phyloP scores from a whole-genome alignment of 2,113 vertebrate genomes.

The Myiopsitta monachus region DNA sequence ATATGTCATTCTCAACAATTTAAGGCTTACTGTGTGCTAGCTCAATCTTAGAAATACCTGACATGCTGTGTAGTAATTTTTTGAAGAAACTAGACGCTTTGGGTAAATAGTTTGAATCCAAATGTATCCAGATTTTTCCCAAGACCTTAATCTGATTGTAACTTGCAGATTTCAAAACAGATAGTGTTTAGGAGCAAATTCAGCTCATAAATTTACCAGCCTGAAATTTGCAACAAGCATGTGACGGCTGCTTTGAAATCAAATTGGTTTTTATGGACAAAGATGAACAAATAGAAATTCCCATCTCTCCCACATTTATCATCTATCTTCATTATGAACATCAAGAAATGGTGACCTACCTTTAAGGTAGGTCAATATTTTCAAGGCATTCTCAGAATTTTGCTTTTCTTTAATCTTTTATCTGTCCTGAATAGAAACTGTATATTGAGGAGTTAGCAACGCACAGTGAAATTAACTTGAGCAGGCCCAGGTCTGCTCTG shows the following conservation, averaged over 20 bases:
- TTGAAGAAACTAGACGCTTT: not conserved
- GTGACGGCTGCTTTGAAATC: not conserved
- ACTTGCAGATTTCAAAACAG: not conserved
- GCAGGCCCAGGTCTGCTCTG: not conserved
- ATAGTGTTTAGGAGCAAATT: not conserved
- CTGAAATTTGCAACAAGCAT: not conserved
- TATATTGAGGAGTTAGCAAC: not conserved
- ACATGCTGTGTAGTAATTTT: not conserved
- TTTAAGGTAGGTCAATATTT: not conserved
- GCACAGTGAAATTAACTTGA: fast-evolving
- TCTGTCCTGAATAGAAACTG: not conserved
- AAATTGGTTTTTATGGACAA: not conserved
- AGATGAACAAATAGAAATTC: not conserved
- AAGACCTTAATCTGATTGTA: not conserved
- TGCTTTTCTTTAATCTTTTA: not conserved
- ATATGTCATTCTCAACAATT: not conserved
- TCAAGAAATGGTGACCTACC: not conserved
- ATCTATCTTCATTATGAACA: not conserved
- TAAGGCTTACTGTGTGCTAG: not conserved
- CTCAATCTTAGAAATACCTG: not conserved
- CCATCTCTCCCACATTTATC: not conserved
- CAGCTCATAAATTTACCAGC: not conserved
- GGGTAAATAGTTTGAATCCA: not conserved
- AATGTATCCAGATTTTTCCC: not conserved
- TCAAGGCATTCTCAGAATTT: not conserved